Evolutionary conservation across 2,113 vertebrate species (phyloP).

Genomic region (Typhlomys cinereus): DNA sequence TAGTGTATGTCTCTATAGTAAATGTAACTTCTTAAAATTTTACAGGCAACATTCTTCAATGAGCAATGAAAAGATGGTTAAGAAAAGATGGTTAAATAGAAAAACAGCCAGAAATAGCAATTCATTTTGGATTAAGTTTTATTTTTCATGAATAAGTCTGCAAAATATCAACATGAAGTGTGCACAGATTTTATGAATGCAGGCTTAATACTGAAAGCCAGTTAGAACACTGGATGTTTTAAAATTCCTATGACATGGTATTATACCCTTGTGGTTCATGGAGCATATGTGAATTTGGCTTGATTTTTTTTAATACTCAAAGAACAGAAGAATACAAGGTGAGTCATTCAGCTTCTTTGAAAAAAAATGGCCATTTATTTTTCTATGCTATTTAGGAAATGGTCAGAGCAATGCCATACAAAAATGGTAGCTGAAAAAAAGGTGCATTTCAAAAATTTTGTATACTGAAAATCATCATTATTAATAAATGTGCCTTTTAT

Average conservation of each 20-base stretch:
- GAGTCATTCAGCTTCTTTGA: conserved; percentile 41
- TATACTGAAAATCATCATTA: conserved; percentile 37
- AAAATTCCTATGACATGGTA: conserved; percentile 57
- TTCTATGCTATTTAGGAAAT: conserved; percentile 25
- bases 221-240: conserved; percentile 55
- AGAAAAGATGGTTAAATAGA: conserved; percentile 65
- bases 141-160: conserved; percentile 72
- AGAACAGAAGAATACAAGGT: neutral
- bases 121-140: conserved; percentile 60
- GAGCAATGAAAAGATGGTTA: conserved; percentile 65
- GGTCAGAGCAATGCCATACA: neutral
- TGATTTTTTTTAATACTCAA: conserved; percentile 67
- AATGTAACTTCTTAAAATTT: conserved; percentile 63
- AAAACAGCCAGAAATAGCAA: conserved; percentile 63
- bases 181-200: conserved; percentile 55
- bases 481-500: conserved; percentile 39
- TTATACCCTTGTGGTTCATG: conserved; percentile 41
- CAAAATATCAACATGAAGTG: conserved; percentile 65
- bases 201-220: conserved; percentile 51
- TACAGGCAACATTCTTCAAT: conserved; percentile 61
- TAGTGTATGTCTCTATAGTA: conserved; percentile 60
- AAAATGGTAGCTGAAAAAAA: conserved; percentile 33
- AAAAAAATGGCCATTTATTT: conserved; percentile 44
- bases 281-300: neutral
- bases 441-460: conserved; percentile 4